Base-by-base conservation (phyloP, 2,113 vertebrate genomes). In the Rhegmatorhina hoffmannsi region DNA sequence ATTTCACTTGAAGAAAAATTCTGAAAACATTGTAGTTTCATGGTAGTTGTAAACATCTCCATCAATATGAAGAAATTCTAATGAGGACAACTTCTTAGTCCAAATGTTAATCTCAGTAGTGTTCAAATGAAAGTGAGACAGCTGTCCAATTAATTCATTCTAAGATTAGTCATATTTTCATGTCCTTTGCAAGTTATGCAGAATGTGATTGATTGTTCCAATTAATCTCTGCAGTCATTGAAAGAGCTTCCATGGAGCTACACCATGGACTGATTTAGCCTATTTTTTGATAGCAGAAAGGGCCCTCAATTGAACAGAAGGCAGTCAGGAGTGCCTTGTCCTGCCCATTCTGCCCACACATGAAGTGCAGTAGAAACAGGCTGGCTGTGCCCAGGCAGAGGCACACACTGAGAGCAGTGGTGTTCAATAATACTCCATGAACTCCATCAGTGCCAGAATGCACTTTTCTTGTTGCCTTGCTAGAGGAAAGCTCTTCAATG, bases 21-120 rank as follows among this genome's bases (percentile, higher is more conserved):
- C 92, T 13, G 47, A 31, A 67, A 73, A 10, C 68, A n/a, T 9
- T 18, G 67, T n/a, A 23, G 76, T 70, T 70, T 10, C 1, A 0
- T 52, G 76, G 52, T 7, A 6, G 38, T 21, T 34, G 28, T 29
- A 68, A 94, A 79, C 73, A 49, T 55, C 12, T 1, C 50, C 72
- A 77, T 59, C 59, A 70, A 46, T 76, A 47, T 8, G 52, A 75
- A 76, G 89, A 10, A 53, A 90, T 60, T 9, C 28, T 11, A 38
- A 60, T 17, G 55, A 90, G 60, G 80, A 68, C 73, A 89, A 31
- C 76, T 72, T 26, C 91, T 78, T 24, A 49, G 73, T 15, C 73
- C 84, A 84, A 89, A 72, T 95, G 94, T 97, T 97, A 87, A 40
- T 84, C 86, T 89, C 73, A 9, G 77, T 25, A 10, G 84, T 28